Conservation (phyloP, 2,797 vertebrate genomes). For the Galaxias olidus region DNA sequence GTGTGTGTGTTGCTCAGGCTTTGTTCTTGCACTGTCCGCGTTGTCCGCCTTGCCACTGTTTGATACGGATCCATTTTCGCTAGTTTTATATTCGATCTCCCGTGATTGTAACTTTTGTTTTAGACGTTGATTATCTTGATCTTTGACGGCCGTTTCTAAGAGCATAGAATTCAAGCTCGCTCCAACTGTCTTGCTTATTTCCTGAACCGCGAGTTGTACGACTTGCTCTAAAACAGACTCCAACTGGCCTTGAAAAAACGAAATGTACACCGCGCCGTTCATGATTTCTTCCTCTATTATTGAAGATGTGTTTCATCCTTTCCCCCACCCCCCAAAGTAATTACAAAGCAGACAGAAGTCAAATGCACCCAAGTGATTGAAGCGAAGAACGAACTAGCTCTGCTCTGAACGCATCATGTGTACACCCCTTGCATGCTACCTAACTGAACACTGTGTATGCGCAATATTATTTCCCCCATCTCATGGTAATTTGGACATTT, state of each 20-base stretch:
- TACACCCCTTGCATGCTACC: slow-evolving; percentile 50
- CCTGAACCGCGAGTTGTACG: slow-evolving; percentile 80
- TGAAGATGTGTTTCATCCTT: slow-evolving; percentile 68
- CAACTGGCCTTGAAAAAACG: slow-evolving; percentile 83
- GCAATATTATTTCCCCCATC: slow-evolving; percentile 52
- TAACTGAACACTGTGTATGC: slow-evolving; percentile 48
- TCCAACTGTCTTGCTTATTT: slow-evolving; percentile 76
- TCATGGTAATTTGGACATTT: slow-evolving; percentile 36
- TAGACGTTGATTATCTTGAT: slow-evolving; percentile 76
- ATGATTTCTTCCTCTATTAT: slow-evolving; percentile 62
- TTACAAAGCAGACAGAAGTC: slow-evolving; percentile 27
- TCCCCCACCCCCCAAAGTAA: slow-evolving; percentile 27
- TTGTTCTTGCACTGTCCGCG: slow-evolving; percentile 52
- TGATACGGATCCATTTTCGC: slow-evolving; percentile 28
- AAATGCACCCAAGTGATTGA: slow-evolving; percentile 33
- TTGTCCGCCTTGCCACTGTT: slow-evolving; percentile 37
- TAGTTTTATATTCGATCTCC: slow-evolving; percentile 33
- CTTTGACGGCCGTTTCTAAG: slow-evolving; percentile 74
- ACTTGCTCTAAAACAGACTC: slow-evolving; percentile 81
- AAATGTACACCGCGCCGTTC: slow-evolving; percentile 81
- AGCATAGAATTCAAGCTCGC: slow-evolving; percentile 75
- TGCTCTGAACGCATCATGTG: slow-evolving; percentile 45
- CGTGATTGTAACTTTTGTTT: slow-evolving; percentile 59
- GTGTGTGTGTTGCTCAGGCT: slow-evolving; percentile 54
- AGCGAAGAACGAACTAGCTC: slow-evolving; percentile 37